These are phyloP conservation scores for Tragelaphus buxtoni DNA, from an alignment of 2,113 vertebrate genomes.

Conservation along the genomic window DNA sequence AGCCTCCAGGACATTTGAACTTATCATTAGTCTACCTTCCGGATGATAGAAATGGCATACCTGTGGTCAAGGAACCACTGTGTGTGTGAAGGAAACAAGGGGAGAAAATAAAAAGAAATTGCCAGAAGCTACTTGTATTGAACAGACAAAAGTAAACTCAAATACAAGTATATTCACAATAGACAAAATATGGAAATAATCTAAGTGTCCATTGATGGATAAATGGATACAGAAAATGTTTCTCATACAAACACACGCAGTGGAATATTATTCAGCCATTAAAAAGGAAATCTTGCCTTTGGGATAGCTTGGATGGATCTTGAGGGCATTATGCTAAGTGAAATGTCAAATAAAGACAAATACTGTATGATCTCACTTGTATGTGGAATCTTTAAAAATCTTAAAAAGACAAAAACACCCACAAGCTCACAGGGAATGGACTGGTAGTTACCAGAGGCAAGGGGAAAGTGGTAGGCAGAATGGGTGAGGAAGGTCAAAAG, in stretches of 20 bases:
- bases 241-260: background rate
- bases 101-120: background rate
- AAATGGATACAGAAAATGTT: background rate
- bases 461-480: background rate
- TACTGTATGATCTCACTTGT: background rate
- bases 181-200: background rate
- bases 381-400: background rate
- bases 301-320: background rate
- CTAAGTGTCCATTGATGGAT: background rate
- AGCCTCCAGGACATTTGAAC: background rate
- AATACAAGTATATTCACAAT: background rate
- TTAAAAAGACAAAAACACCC: background rate
- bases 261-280: background rate
- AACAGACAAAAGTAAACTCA: background rate
- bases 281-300: background rate
- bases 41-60: background rate
- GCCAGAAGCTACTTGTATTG: background rate
- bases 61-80: background rate
- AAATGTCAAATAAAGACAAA: background rate
- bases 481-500: background rate
- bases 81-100: rapidly evolving
- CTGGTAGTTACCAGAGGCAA: background rate
- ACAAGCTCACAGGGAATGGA: background rate
- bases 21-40: background rate
- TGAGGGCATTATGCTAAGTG: background rate